Evolutionary conservation across 1,140 invertebrate species (phyloP).

Genomic region (Drosophila fuyamai): DNA sequence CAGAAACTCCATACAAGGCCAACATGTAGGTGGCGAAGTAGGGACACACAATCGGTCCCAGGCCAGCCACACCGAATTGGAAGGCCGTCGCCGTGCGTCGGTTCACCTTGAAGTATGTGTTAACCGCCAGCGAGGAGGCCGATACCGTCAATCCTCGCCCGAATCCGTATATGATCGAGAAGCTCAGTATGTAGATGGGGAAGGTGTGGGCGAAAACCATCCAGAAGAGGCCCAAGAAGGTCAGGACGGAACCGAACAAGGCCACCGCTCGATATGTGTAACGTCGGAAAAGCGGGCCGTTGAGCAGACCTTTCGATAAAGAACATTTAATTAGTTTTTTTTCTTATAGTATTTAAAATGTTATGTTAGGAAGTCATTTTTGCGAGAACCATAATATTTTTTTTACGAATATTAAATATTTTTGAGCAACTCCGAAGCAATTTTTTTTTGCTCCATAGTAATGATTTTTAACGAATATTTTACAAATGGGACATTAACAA

Average conservation of each 20-base stretch:
- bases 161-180: slow-evolving; percentile 87
- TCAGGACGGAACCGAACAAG: slow-evolving; percentile 86
- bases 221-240: slow-evolving; percentile 86
- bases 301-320: slow-evolving; percentile 86
- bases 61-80: slow-evolving; percentile 86
- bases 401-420: too few relatives aligned
- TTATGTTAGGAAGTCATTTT: too few relatives aligned
- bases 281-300: slow-evolving; percentile 88
- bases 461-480: too few relatives aligned
- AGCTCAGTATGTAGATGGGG: slow-evolving; percentile 87
- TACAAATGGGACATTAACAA: too few relatives aligned
- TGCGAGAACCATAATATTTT: too few relatives aligned
- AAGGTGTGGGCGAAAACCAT: slow-evolving; percentile 87
- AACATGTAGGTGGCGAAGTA: slow-evolving; percentile 86
- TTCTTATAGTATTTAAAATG: too few relatives aligned
- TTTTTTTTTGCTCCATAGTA: too few relatives aligned
- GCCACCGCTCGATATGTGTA: slow-evolving; percentile 88
- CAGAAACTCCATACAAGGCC: slow-evolving; percentile 85
- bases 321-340: background rate
- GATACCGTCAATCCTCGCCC: slow-evolving; percentile 87
- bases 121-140: slow-evolving; percentile 87
- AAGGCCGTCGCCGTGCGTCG: slow-evolving; percentile 86
- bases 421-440: too few relatives aligned
- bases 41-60: slow-evolving; percentile 87
- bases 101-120: slow-evolving; percentile 87